A percentile compares a stretch with the other conserved stretches of the same genome.
Evolutionary conservation across 2,113 vertebrate genomes (phyloP).

Genomic region (Hylia prasina): DNA sequence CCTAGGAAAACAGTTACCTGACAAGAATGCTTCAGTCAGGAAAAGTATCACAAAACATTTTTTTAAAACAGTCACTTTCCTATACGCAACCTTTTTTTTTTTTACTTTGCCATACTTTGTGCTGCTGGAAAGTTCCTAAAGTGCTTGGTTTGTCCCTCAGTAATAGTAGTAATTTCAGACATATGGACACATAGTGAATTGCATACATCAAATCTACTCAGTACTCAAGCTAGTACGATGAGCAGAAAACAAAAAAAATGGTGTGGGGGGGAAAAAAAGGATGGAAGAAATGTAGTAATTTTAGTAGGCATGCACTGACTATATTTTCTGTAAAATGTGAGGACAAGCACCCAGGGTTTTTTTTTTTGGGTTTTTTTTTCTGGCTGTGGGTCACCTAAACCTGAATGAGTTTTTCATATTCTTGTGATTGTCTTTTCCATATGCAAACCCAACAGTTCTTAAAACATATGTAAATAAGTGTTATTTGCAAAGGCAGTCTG

Average conservation of each 20-base stretch:
- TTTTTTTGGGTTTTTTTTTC: not conserved
- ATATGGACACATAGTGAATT: not conserved
- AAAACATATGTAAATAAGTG: not conserved
- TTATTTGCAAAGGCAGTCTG: not conserved
- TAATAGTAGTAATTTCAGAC: not conserved
- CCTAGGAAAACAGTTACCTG: not conserved
- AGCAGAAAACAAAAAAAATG: not conserved
- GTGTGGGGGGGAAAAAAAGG: not conserved
- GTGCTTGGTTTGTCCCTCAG: not conserved
- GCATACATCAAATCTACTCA: not conserved
- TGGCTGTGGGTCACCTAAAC: not conserved
- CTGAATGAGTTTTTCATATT: not conserved
- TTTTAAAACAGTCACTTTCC: not conserved
- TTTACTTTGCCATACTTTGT: not conserved
- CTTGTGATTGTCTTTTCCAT: not conserved
- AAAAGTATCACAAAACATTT: not conserved
- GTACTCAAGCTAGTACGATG: not conserved
- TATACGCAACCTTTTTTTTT: not conserved
- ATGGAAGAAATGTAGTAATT: not conserved
- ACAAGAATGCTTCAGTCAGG: not conserved
- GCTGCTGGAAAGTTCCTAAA: not conserved
- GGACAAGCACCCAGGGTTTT: fast-evolving
- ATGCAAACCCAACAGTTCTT: not conserved
- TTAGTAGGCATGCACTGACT: not conserved
- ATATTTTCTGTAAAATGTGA: not conserved